Conservation (phyloP, 2,888 invertebrate genomes). For the Lasius fuliginosus region DNA sequence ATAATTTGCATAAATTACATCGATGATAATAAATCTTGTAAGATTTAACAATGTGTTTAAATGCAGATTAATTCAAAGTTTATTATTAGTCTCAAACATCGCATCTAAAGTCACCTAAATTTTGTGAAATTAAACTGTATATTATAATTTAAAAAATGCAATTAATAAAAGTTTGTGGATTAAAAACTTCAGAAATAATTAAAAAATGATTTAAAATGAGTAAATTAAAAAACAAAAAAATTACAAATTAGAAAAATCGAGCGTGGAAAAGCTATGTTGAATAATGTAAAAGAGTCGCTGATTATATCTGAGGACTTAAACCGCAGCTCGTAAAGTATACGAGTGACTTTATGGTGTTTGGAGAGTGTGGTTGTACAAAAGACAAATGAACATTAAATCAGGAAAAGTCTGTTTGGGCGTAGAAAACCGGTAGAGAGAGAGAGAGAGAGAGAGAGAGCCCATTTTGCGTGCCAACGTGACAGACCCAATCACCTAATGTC, state of each 20-base stretch:
- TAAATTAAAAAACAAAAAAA: background rate
- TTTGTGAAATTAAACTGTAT: background rate
- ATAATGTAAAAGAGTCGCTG: background rate
- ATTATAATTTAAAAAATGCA: background rate
- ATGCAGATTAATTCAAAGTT: background rate
- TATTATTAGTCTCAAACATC: background rate
- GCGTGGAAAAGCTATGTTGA: background rate
- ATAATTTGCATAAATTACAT: background rate
- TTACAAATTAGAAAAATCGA: background rate
- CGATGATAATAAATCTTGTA: background rate
- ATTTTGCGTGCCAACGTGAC: slow-evolving; percentile 35
- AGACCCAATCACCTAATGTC: slow-evolving; percentile 21
- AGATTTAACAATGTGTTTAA: background rate
- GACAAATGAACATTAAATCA: slow-evolving; percentile 43
- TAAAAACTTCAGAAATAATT: background rate
- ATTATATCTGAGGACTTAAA: slow-evolving; percentile 5
- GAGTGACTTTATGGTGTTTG: slow-evolving; percentile 2
- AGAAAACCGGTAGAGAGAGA: slow-evolving; percentile 18
- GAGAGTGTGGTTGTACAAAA: background rate
- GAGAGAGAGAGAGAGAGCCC: background rate
- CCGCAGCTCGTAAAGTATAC: slow-evolving; percentile 15
- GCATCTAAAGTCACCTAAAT: background rate
- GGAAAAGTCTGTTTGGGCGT: slow-evolving; percentile 36
- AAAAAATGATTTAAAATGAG: background rate
- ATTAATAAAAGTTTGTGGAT: background rate